Evolutionary conservation across 2,888 invertebrate species (phyloP).

Genomic region (Agelastica alni): DNA sequence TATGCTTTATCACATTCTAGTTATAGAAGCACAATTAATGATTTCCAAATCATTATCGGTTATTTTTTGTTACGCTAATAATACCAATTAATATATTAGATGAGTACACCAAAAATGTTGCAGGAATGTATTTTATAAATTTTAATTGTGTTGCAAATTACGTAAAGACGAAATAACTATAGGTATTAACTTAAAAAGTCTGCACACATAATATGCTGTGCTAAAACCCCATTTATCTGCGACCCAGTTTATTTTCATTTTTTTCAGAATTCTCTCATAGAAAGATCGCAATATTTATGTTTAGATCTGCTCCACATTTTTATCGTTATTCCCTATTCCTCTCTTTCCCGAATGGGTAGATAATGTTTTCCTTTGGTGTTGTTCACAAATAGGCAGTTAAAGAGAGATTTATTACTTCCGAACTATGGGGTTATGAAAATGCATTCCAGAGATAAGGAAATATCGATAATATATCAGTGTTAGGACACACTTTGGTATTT

Average conservation of each 20-base stretch:
- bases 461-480: background rate
- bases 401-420: slow-evolving; percentile 14
- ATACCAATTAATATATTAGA: no score
- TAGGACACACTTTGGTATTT: no score
- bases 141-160: no score
- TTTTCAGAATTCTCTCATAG: background rate
- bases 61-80: no score
- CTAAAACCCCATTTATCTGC: slow-evolving; percentile 7
- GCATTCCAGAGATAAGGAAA: slow-evolving; percentile 7
- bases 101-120: no score
- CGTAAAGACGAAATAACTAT: no score
- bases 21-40: no score
- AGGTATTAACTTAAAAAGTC: no score
- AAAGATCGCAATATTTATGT: slow-evolving; percentile 12
- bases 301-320: slow-evolving; percentile 3
- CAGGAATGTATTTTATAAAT: no score
- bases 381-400: slow-evolving; percentile 19
- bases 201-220: no score
- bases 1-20: no score
- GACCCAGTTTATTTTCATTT: slow-evolving; percentile 6
- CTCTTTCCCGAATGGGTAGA: background rate
- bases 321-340: slow-evolving; percentile 2
- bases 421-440: slow-evolving; percentile 17
- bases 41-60: no score
- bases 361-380: slow-evolving; percentile 15